Evolutionary conservation across 92 coral and sea anemone genomes (phyloP).

Genomic region (Parazoanthus swiftii): DNA sequence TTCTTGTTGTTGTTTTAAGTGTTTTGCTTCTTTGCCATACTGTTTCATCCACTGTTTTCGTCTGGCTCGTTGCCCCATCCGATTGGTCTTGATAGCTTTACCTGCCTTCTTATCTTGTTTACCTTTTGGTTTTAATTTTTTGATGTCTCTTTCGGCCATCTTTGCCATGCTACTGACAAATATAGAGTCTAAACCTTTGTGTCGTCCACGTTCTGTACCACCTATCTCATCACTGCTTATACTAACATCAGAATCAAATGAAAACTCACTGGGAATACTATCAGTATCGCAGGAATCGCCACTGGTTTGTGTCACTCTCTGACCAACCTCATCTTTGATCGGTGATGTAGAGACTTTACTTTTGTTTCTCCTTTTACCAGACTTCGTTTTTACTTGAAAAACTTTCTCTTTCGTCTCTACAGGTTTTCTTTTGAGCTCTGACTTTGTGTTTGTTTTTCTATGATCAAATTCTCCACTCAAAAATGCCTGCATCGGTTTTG

Average conservation of each 20-base stretch:
- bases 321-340: neutral
- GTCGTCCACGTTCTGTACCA: neutral
- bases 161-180: conserved; percentile 68
- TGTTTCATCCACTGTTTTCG: conserved; percentile 75
- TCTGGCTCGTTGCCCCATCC: conserved; percentile 89
- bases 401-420: neutral
- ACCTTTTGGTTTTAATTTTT: conserved; percentile 39
- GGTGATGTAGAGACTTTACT: neutral
- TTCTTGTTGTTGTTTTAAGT: conserved; percentile 45
- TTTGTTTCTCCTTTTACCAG: neutral
- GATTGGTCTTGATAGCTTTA: conserved; percentile 38
- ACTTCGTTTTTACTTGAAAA: neutral
- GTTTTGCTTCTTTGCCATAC: conserved; percentile 87
- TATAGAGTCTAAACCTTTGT: conserved; percentile 57
- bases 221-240: conserved; percentile 18
- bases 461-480: neutral
- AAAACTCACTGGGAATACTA: neutral
- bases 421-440: conserved; percentile 9
- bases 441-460: neutral
- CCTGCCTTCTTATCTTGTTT: conserved; percentile 13
- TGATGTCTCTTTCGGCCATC: conserved; percentile 4
- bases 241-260: conserved; percentile 5
- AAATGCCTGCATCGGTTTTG: conserved; percentile 18
- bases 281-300: neutral
- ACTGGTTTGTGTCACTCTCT: neutral